Percentiles rank a stretch among this genome's conserved stretches.
Evolutionary conservation across 2,113 vertebrate genomes (phyloP).

Genomic region (Ciconia stormi): DNA sequence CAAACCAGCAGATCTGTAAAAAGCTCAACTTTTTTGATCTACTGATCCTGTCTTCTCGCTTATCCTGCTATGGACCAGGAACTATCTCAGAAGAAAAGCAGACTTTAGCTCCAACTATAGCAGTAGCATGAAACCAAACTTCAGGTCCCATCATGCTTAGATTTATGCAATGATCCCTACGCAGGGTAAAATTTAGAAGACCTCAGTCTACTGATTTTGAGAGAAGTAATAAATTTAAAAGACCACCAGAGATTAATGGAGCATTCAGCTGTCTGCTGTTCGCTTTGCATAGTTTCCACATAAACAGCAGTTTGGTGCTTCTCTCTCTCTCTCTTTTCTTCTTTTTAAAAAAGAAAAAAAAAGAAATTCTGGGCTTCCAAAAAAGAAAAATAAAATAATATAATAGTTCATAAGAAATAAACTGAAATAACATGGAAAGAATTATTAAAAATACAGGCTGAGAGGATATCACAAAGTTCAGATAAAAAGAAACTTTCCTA

Average conservation of each 20-base stretch:
- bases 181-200: neutral
- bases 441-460: neutral
- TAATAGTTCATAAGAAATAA: neutral
- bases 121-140: neutral
- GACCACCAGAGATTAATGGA: neutral
- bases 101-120: neutral
- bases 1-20: neutral
- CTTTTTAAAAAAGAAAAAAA: neutral
- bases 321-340: neutral
- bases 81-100: neutral
- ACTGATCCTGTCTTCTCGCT: neutral
- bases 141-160: neutral
- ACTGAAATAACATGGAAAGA: neutral
- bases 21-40: neutral
- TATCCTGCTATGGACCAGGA: neutral
- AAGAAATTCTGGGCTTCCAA: neutral
- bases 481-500: neutral
- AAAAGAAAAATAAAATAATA: neutral
- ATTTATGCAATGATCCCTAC: neutral
- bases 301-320: neutral
- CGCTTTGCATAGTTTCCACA: neutral
- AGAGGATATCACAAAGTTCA: neutral
- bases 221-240: conserved; percentile 17
- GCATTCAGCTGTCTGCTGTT: neutral
- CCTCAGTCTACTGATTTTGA: neutral